phyloP scores from a whole-genome alignment of 2,888 invertebrate species.

The Odontomyia ornata region DNA sequence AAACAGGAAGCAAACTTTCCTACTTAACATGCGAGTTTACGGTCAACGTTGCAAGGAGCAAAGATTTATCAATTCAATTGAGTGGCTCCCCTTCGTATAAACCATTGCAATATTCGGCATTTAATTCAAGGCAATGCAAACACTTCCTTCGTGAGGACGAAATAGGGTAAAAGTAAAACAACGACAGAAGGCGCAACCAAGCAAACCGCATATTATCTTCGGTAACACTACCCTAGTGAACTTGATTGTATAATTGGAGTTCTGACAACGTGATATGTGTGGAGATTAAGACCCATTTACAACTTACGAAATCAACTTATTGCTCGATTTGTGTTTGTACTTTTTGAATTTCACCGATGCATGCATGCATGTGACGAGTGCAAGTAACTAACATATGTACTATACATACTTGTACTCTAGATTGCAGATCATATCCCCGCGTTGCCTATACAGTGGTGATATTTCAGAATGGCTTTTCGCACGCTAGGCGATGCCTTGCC shows the following conservation, averaged over 20 bases:
- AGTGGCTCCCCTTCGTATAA: too few species aligned
- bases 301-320: not conserved
- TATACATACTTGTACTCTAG: not conserved
- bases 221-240: conserved; percentile 18
- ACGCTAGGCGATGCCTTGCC: conserved; percentile 4
- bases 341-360: not conserved
- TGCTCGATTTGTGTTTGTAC: not conserved
- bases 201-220: not conserved
- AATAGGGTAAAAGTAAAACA: not conserved
- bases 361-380: not conserved
- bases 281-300: not conserved
- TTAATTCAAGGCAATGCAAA: too few species aligned
- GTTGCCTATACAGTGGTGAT: conserved; percentile 12
- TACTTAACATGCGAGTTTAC: too few species aligned
- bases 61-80: too few species aligned
- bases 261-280: not conserved
- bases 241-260: conserved; percentile 18
- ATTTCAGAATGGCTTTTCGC: conserved; percentile 25
- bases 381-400: not conserved
- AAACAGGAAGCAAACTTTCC: too few species aligned
- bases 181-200: not conserved
- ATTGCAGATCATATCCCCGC: not conserved
- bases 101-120: too few species aligned
- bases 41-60: too few species aligned
- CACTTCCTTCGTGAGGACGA: too few species aligned